phyloP scores from a whole-genome alignment of 2,888 invertebrate genomes.

The Malthinus seriepunctatus region DNA sequence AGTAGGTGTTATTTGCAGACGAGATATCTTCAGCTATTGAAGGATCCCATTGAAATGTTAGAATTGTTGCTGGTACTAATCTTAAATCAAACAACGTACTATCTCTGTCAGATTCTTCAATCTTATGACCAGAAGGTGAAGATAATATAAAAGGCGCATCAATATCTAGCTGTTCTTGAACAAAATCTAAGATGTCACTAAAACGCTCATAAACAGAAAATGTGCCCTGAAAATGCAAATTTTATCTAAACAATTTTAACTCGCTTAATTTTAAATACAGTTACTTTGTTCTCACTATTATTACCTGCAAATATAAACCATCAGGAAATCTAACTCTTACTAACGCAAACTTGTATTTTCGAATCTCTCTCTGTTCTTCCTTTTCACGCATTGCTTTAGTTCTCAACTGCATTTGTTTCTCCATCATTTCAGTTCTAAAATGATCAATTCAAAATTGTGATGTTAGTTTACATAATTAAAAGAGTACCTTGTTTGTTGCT shows the following conservation, averaged over 20 bases:
- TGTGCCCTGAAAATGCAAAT: constrained; percentile 70
- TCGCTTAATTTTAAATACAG: constrained; percentile 2
- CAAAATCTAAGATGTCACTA: constrained; percentile 74
- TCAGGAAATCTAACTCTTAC: constrained; percentile 89
- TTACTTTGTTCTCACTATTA: too few relatives aligned
- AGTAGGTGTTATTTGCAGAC: constrained; percentile 61
- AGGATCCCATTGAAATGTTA: constrained; percentile 74
- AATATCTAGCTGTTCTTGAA: constrained; percentile 74
- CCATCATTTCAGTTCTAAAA: constrained; percentile 72
- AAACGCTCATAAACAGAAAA: constrained; percentile 84
- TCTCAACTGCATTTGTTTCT: constrained; percentile 79
- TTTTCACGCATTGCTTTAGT: constrained; percentile 96
- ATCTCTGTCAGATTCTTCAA: constrained; percentile 68
- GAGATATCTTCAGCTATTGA: constrained; percentile 59
- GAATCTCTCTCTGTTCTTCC: constrained; percentile 78
- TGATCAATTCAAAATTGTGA: constrained; percentile 12
- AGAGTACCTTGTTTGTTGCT: constrained; percentile 71
- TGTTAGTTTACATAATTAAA: background rate
- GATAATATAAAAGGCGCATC: constrained; percentile 71
- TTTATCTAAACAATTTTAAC: background rate
- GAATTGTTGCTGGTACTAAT: constrained; percentile 80
- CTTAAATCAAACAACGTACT: constrained; percentile 76
- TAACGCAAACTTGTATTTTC: constrained; percentile 83
- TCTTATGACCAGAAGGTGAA: constrained; percentile 68
- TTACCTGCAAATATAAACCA: constrained; percentile 77